Percentiles rank a stretch among this genome's conserved stretches.
Evolutionary conservation across 2,888 invertebrate species (phyloP).

Genomic region (Scaptomyza parva): DNA sequence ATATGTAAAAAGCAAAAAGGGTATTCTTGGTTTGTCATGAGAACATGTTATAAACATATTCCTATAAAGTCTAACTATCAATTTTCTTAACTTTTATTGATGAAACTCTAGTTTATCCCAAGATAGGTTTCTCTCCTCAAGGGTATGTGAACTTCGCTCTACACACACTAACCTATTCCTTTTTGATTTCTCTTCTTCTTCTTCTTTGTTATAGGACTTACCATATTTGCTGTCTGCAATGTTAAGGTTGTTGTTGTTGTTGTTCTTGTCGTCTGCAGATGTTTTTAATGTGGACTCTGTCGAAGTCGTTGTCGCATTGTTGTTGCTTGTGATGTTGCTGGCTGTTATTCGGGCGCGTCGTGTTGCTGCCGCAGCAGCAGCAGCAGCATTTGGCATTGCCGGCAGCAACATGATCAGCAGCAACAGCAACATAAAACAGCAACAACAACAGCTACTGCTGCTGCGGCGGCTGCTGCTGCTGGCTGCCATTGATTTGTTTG

Average conservation of each 20-base stretch:
- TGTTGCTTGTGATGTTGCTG: constrained; percentile 24
- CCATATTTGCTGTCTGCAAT: constrained; percentile 72
- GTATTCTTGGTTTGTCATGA: neutral
- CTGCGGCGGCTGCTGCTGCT: constrained; percentile 17
- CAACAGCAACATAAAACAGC: constrained; percentile 38
- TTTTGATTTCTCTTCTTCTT: constrained; percentile 6
- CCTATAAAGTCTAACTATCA: no score
- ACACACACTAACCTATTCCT: neutral
- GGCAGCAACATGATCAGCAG: constrained; percentile 50
- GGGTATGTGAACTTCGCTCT: constrained; percentile 1
- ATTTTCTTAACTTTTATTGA: no score
- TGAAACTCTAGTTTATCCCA: neutral
- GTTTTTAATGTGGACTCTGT: constrained; percentile 65
- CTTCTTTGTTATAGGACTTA: constrained; percentile 62
- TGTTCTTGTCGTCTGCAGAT: constrained; percentile 34
- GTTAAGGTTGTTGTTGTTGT: constrained; percentile 38
- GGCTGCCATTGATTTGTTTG: constrained; percentile 71
- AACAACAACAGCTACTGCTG: constrained; percentile 38
- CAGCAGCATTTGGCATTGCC: constrained; percentile 52
- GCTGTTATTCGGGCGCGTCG: constrained; percentile 37
- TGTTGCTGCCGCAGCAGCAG: constrained; percentile 52
- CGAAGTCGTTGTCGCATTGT: constrained; percentile 38
- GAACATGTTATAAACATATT: no score
- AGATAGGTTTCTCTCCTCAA: neutral
- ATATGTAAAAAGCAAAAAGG: neutral